phyloP scores from a whole-genome alignment of 2,797 vertebrate genomes.

The Parotocinclus haroldoi region DNA sequence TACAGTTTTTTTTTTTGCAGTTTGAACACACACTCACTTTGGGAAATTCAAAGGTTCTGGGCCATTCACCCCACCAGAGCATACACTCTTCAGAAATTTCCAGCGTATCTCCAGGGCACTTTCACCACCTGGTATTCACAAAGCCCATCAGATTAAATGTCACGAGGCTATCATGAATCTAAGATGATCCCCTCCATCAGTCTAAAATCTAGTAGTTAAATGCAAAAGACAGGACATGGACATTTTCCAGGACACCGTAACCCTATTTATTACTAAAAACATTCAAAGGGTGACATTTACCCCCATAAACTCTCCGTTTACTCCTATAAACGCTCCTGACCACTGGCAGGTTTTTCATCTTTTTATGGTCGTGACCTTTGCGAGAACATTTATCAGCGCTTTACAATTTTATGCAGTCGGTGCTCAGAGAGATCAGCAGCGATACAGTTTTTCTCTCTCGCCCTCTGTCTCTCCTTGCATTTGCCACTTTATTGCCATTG shows the following conservation, averaged over 20 bases:
- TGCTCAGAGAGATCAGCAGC: constrained; percentile 6
- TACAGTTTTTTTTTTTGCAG: too few relatives aligned
- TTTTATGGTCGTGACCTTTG: constrained; percentile 31
- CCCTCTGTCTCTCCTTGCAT: too few relatives aligned
- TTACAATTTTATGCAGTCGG: constrained; percentile 28
- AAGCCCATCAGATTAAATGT: not conserved
- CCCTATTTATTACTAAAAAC: constrained; percentile 35
- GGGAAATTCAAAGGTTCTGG: too few relatives aligned
- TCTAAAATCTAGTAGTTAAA: constrained; percentile 9
- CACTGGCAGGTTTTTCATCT: constrained; percentile 24
- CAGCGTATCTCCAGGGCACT: too few relatives aligned
- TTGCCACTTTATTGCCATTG: too few relatives aligned
- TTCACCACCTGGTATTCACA: too few relatives aligned
- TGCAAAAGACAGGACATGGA: constrained; percentile 7
- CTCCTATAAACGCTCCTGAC: constrained; percentile 4
- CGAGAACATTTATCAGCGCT: constrained; percentile 25
- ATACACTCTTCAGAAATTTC: too few relatives aligned
- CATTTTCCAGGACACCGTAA: not conserved
- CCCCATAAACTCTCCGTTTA: not conserved
- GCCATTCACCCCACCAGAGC: too few relatives aligned
- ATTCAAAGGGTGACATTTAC: constrained; percentile 26
- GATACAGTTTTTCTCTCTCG: too few relatives aligned
- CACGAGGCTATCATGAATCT: not conserved
- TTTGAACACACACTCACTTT: too few relatives aligned
- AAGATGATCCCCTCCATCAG: constrained; percentile 16